Base-by-base conservation (phyloP, 1,140 invertebrate species). In the Portunus trituberculatus region DNA sequence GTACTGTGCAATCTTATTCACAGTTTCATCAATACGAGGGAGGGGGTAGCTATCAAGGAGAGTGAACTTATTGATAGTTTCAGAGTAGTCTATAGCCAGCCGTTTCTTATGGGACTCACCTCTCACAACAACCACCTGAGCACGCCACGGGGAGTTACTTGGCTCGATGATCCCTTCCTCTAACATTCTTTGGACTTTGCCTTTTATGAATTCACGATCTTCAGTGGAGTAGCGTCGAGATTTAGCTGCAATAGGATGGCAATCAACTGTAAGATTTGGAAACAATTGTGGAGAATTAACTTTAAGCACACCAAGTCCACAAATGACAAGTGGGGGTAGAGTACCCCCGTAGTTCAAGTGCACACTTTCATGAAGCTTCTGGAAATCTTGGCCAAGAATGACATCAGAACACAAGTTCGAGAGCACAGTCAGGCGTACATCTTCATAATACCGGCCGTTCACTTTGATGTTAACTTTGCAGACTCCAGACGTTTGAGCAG, bases 21-120 rank as follows among this genome's bases (percentile, higher is more conserved):
- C 89, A 82, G 94, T 95, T 28, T 95, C 89, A 89, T 95, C 94
- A 95, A 95, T 92, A 10, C 39, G 29, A 59, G 94, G 94, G 52
- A 95, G 48, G 45, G 94, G 94, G 29, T 95, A 95, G 39, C 94
- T 48, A 93, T 95, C 94, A 46, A 95, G 89, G 87, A 95, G 94
- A 59, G 94, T 92, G 28, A 91, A 95, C 87, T 95, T 92, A 45
- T 92, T 94, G 84, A 94, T 92, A 88, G 88, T 52, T 14, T 92
- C n/a, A 46, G 88, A 94, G 31, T 94, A 94, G 93, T 94, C 87
- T 59, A 59, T 94, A 31, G 52, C 93, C 28, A 94, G 48, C 28
- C 52, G 39, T 31, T 32, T 25, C 31, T 95, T 95, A 14, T 28
- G 39, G 29, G 25, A n/a, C 88, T 45, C 89, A 91, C 92, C 94